These are phyloP conservation scores for Cephus rjabovi DNA, from an alignment of 2,888 invertebrate species.

Conservation along the genomic window DNA sequence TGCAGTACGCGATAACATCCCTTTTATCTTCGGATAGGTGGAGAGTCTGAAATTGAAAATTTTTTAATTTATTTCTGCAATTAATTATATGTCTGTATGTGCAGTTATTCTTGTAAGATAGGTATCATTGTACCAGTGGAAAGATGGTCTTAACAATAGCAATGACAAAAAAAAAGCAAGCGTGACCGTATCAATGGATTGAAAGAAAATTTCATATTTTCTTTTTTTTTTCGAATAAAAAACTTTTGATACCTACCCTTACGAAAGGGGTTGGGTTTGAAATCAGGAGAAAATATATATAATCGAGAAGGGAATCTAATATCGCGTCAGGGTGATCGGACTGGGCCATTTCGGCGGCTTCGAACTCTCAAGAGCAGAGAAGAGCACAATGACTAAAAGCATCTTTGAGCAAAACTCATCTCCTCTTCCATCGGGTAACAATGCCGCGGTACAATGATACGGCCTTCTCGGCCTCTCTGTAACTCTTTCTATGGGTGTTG, in stretches of 20 bases:
- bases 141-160: neutral
- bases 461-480: neutral
- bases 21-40: no score
- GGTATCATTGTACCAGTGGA: neutral
- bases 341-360: constrained; percentile 30
- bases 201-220: neutral
- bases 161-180: neutral
- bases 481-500: neutral
- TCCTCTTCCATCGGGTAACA: constrained; percentile 50
- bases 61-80: no score
- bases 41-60: no score
- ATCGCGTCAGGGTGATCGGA: constrained; percentile 1
- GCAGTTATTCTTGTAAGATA: neutral
- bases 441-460: constrained; percentile 55
- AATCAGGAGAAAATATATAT: neutral
- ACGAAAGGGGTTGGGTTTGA: neutral
- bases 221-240: neutral
- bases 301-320: neutral
- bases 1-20: no score
- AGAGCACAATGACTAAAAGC: constrained; percentile 46
- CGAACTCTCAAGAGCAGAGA: constrained; percentile 15
- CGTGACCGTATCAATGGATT: neutral
- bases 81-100: neutral
- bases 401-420: constrained; percentile 55
- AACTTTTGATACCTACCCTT: neutral